A percentile compares a stretch with the other conserved stretches of the same genome.
These are phyloP conservation scores for Papilio xuthus DNA, from an alignment of 1,140 invertebrate species.

Conservation along the genomic window DNA sequence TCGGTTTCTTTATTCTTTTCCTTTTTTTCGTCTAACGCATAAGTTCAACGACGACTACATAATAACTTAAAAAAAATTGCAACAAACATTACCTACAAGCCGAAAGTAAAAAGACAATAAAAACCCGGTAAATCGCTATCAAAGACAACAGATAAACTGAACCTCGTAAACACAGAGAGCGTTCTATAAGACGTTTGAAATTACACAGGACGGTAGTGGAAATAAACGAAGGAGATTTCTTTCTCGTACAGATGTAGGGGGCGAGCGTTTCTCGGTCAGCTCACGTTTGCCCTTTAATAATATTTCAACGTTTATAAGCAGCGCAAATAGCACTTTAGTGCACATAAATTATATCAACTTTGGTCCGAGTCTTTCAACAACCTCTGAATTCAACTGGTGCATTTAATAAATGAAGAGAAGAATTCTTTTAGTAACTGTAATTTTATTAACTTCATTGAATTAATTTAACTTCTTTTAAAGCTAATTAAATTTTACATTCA, in stretches of 20 bases:
- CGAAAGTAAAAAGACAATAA: background rate
- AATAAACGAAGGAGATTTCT: constrained; percentile 33
- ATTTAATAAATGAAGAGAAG: background rate
- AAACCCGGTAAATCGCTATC: constrained; percentile 3
- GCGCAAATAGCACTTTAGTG: constrained; percentile 29
- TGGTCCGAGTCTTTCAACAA: background rate
- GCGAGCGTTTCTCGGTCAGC: constrained; percentile 17
- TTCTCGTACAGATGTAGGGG: background rate
- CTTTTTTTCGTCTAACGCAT: background rate
- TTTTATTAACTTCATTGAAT: background rate
- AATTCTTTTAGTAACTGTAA: background rate
- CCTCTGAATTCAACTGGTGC: background rate
- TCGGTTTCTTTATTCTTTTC: too few species aligned
- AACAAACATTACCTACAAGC: background rate
- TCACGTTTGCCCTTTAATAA: constrained; percentile 34
- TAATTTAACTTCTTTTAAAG: background rate
- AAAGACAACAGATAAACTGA: background rate
- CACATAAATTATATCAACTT: constrained; percentile 15
- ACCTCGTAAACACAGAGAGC: background rate
- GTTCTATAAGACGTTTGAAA: constrained; percentile 29
- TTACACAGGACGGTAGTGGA: constrained; percentile 24
- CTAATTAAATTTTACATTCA: background rate
- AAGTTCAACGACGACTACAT: too few species aligned
- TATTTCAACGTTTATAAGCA: constrained; percentile 29
- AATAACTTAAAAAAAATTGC: background rate